Evolutionary conservation across 2,888 invertebrate genomes (phyloP), one percentile per base, ranked within the genome.

Genomic region (Girardia tigrina): DNA sequence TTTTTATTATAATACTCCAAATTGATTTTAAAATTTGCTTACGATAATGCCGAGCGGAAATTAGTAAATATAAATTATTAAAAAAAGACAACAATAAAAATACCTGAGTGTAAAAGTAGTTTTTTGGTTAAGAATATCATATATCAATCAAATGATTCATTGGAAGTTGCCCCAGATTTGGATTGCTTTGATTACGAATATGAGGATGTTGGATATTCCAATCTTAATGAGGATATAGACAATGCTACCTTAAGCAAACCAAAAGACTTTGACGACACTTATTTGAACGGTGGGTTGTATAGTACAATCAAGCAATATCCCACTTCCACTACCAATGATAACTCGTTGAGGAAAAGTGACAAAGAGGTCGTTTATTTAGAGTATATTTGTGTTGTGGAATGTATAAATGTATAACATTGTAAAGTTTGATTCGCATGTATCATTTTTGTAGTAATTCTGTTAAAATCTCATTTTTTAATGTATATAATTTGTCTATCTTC

Each of bases 71-170:
- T n/a, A n/a, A n/a, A n/a, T n/a, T n/a, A n/a, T n/a, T n/a, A n/a
- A n/a, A n/a, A n/a, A n/a, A n/a, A n/a, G n/a, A n/a, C n/a, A n/a
- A n/a, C n/a, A n/a, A n/a, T n/a, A n/a, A n/a, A n/a, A n/a, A n/a
- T n/a, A n/a, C n/a, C n/a, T n/a, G n/a, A n/a, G n/a, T n/a, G n/a
- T n/a, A n/a, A n/a, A n/a, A n/a, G n/a, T n/a, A n/a, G n/a, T n/a
- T n/a, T n/a, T 56, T 56, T 56, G n/a, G 56, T 56, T 56, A 56
- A 56, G 56, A 56, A 56, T 56, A n/a, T 56, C 56, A 56, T 56
- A 20, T 56, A 56, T 56, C 56, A 56, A 56, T 56, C 56, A 16
- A 56, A 23, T n/a, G 56, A 56, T 20, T 16, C 56, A 16, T 56
- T 56, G 56, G 56, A 56, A 16, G 56, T 56, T 20, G 56, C 56